These are phyloP conservation scores for Pseudocheirus occidentalis DNA, from an alignment of 2,797 vertebrate species.

Conservation along the genomic window DNA sequence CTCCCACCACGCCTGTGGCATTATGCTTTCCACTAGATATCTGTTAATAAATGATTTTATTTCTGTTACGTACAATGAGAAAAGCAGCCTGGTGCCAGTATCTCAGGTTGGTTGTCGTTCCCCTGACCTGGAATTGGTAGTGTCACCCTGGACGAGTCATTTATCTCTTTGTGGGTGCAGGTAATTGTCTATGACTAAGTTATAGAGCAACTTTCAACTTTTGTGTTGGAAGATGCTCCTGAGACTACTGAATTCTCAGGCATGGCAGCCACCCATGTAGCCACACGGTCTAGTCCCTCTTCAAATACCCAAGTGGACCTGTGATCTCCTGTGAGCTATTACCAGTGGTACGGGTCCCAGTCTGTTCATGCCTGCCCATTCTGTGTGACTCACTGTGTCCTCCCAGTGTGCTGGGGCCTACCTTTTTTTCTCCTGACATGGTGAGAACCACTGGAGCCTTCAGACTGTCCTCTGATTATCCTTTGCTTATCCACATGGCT, in stretches of 20 bases:
- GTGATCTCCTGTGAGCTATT: not conserved
- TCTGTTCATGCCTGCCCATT: not conserved
- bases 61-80: not conserved
- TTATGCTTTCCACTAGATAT: not conserved
- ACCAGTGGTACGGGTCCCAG: not conserved
- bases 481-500: not conserved
- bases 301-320: not conserved
- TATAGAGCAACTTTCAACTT: not conserved
- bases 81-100: not conserved
- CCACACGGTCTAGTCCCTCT: not conserved
- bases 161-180: not conserved
- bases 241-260: not conserved
- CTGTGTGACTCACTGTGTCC: not conserved
- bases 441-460: not conserved
- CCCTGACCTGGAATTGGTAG: not conserved
- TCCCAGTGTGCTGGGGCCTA: no score
- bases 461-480: not conserved
- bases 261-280: not conserved
- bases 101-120: not conserved
- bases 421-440: no score
- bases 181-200: not conserved
- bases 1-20: not conserved
- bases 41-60: not conserved
- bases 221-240: not conserved
- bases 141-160: not conserved